Evolutionary conservation across 2,888 invertebrate species (phyloP).

Genomic region (Rotaria socialis): DNA sequence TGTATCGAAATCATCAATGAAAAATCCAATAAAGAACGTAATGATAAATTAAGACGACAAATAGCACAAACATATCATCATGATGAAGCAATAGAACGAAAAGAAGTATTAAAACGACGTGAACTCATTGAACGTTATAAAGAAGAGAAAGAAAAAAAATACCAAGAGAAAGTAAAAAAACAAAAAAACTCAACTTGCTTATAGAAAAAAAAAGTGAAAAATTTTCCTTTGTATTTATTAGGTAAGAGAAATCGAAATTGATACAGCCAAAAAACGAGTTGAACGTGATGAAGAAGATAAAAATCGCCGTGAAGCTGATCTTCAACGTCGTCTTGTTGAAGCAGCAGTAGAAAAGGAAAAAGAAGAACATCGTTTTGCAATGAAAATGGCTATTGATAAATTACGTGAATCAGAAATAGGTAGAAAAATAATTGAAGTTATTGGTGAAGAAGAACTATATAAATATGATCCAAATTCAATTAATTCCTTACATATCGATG

Average conservation of each 20-base stretch:
- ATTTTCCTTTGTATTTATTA: background rate
- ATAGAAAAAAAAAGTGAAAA: no score
- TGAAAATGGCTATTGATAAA: constrained; percentile 36
- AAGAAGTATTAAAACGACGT: constrained; percentile 5
- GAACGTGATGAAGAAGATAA: constrained; percentile 6
- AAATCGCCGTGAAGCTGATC: background rate
- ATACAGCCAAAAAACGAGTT: background rate
- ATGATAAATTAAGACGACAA: constrained; percentile 33
- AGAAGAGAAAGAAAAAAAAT: constrained; percentile 14
- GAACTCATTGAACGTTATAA: constrained; percentile 29
- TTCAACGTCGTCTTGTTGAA: background rate
- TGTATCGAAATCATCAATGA: constrained; percentile 32
- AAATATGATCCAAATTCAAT: background rate
- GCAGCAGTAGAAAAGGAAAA: background rate
- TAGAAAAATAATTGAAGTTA: background rate
- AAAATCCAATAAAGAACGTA: constrained; percentile 33
- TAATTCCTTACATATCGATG: constrained; percentile 28
- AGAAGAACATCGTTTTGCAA: background rate
- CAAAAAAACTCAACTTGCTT: no score
- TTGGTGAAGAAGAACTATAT: background rate
- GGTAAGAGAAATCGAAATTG: background rate
- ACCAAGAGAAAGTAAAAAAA: background rate
- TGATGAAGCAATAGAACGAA: background rate
- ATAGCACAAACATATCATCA: background rate
- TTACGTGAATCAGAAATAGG: constrained; percentile 18